Conservation (phyloP, 1,140 invertebrate genomes). For the Anastrepha obliqua region DNA sequence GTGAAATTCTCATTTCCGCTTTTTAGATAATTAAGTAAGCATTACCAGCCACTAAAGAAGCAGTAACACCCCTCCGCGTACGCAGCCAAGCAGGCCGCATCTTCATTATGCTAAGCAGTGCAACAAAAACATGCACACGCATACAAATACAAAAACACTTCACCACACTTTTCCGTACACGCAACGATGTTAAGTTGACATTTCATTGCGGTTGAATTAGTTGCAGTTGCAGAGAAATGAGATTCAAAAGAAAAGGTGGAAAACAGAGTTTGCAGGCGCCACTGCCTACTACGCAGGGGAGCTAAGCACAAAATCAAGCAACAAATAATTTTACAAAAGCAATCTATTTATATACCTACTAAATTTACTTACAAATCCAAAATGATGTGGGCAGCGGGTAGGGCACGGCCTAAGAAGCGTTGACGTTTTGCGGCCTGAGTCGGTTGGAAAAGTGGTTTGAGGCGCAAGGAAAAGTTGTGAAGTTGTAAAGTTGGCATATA, state of each 20-base stretch:
- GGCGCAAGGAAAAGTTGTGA: too few species aligned
- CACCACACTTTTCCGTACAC: background rate
- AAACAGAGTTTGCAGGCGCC: background rate
- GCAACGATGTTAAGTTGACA: background rate
- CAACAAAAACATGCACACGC: background rate
- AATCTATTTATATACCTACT: too few species aligned
- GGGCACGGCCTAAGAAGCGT: background rate
- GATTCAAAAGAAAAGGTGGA: background rate
- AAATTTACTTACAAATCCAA: background rate
- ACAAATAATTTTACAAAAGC: background rate
- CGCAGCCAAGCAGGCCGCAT: background rate
- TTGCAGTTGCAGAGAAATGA: slow-evolving; percentile 22
- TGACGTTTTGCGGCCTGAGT: background rate
- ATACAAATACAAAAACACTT: slow-evolving; percentile 4
- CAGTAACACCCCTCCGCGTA: background rate
- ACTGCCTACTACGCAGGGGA: background rate
- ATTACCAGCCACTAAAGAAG: slow-evolving; percentile 11
- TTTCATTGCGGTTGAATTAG: background rate
- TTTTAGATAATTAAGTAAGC: slow-evolving; percentile 51
- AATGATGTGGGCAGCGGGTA: background rate
- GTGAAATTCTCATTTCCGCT: slow-evolving; percentile 41
- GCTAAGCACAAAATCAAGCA: background rate
- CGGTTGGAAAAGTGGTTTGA: too few species aligned
- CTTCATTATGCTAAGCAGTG: slow-evolving; percentile 10
- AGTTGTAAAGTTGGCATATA: background rate